Base-by-base conservation (phyloP, 2,113 vertebrate genomes). In the Penelope pileata region DNA sequence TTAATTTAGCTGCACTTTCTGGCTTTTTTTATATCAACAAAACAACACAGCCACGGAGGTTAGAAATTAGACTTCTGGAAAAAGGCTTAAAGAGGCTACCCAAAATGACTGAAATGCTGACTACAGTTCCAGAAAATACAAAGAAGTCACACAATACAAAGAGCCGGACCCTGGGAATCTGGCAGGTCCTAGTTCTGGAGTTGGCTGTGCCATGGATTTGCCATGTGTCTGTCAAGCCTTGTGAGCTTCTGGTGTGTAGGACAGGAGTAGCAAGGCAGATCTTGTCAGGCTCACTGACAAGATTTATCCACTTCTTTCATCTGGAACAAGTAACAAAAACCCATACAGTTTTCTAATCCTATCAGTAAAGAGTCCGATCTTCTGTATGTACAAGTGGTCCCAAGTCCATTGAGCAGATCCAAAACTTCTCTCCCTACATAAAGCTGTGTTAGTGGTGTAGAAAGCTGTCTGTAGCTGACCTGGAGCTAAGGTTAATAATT, bases 191-290 rank as follows among this genome's bases (percentile, higher is more conserved):
- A 43, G 9, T 68, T 86, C 48, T 56, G 43, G 29, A 72, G 19
- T 14, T 94, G 64, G 15, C 29, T 86, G 9, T 92, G 63, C 47
- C 1, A 1, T 34, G 36, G 16, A 30, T 66, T 93, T 88, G 58
- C 27, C 3, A 0, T 4, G 29, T 77, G 68, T 50, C 32, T 80
- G 53, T 86, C 3, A 76, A 10, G 24, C 2, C 1, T 18, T 59
- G 14, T 10, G n/a, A 45, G 45, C 45, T 85, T 47, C 12, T 0
- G 0, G 1, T 47, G 7, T 38, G 19, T 42, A 24, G 48, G 14
- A 38, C 10, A 8, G 23, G 4, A 47, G 19, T 38, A 68, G 30
- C 45, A 80, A 56, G 45, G 26, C 63, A 36, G 58, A 40, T 87
- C 53, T 91, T 64, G 8, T 23, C 23, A 91, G 17, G 19, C 36